Evolutionary conservation across 2,113 vertebrate genomes (phyloP).

Genomic region (Psophia crepitans): DNA sequence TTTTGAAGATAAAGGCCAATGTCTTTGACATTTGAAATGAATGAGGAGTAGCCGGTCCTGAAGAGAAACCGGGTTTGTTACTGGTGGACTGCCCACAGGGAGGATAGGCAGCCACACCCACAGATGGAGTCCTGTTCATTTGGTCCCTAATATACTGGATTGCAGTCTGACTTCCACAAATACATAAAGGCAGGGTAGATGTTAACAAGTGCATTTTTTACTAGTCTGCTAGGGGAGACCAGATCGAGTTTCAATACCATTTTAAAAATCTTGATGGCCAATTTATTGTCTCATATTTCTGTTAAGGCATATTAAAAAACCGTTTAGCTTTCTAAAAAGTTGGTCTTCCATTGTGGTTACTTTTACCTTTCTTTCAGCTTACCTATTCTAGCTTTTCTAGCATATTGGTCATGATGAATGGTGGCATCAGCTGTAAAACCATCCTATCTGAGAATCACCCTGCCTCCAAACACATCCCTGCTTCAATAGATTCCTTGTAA

Average conservation of each 20-base stretch:
- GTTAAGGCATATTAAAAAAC: neutral
- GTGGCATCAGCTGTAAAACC: neutral
- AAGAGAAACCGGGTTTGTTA: neutral
- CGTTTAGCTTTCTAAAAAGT: neutral
- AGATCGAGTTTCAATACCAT: neutral
- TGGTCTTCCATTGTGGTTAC: neutral
- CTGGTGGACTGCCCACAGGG: no score
- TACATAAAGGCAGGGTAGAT: neutral
- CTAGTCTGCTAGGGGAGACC: neutral
- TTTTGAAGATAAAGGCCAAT: neutral
- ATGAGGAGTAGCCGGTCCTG: neutral
- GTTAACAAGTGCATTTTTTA: neutral
- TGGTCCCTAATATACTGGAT: neutral
- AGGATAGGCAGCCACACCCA: neutral
- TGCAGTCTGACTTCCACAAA: neutral
- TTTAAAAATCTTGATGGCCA: neutral
- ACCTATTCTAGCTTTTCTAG: neutral
- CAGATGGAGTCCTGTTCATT: neutral
- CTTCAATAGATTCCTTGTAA: neutral
- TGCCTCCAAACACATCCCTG: neutral
- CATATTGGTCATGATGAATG: neutral
- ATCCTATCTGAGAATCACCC: neutral
- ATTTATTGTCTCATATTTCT: neutral
- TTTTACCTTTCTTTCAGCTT: neutral
- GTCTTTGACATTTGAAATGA: neutral